phyloP scores from a whole-genome alignment of 2,113 vertebrate genomes.

The Mormyrus lacerda region DNA sequence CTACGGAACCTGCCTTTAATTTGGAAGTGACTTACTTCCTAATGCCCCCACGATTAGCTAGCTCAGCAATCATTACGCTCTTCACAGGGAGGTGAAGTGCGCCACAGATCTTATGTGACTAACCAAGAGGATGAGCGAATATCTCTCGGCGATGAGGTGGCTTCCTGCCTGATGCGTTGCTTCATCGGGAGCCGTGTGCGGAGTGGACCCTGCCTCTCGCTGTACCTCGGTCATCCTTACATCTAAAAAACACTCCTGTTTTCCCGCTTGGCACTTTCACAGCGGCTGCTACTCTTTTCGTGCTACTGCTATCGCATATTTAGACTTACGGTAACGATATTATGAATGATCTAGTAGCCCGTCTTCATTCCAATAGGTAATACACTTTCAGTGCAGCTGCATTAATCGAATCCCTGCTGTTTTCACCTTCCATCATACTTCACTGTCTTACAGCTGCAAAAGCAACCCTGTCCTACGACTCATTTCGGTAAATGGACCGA shows the following conservation, averaged over 20 bases:
- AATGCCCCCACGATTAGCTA: not conserved
- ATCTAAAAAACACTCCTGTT: not conserved
- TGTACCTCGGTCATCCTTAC: not conserved
- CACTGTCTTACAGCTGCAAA: not conserved
- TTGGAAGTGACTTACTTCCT: not conserved
- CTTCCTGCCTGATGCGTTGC: not conserved
- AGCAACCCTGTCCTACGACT: not conserved
- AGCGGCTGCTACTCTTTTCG: not conserved
- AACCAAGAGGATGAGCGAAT: not conserved
- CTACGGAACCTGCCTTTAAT: constrained; percentile 15
- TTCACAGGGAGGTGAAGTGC: not conserved
- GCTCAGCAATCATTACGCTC: not conserved
- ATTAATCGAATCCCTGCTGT: not conserved
- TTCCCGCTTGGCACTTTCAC: not conserved
- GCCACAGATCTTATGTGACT: too few relatives aligned
- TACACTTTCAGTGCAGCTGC: not conserved
- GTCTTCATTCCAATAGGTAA: not conserved
- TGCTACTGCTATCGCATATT: not conserved
- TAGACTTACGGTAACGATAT: not conserved
- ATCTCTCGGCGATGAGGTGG: not conserved
- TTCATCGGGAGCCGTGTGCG: not conserved
- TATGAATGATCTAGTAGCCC: not conserved
- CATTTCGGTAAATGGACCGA: not conserved
- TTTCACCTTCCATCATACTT: not conserved
- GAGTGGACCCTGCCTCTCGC: not conserved